These are phyloP conservation scores for Onychomys leucogaster DNA, from an alignment of 2,797 vertebrate genomes.

Conservation along the genomic window DNA sequence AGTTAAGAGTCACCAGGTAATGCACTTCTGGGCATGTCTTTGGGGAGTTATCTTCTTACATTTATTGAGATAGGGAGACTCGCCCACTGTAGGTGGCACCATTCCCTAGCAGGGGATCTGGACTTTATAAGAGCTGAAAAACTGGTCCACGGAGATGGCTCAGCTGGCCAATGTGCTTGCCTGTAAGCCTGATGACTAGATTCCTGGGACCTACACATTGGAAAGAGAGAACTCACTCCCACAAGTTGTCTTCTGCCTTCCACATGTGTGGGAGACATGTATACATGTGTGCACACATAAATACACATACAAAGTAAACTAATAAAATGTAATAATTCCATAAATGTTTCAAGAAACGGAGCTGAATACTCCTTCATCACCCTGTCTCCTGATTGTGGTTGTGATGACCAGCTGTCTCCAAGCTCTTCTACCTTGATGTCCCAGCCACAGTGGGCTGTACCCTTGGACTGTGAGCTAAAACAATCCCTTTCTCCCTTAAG, in stretches of 20 bases:
- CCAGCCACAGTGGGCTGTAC: not conserved
- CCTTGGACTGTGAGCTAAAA: not conserved
- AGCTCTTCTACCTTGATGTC: not conserved
- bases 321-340: not conserved
- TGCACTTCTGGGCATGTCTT: not conserved
- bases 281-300: not conserved
- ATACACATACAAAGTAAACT: not conserved
- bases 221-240: not conserved
- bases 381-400: not conserved
- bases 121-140: not conserved
- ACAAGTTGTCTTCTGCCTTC: not conserved
- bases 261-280: not conserved
- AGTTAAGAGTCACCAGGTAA: not conserved
- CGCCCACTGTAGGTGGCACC: not conserved
- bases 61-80: not conserved
- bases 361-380: not conserved
- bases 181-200: not conserved
- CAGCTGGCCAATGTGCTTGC: not conserved
- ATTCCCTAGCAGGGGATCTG: not conserved
- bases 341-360: not conserved
- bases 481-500: not conserved
- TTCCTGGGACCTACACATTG: not conserved
- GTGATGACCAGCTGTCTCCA: not conserved
- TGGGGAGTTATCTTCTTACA: not conserved
- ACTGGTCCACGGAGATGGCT: not conserved